Conservation (phyloP, 2,797 vertebrate genomes). For the Tauraco hartlaubi region DNA sequence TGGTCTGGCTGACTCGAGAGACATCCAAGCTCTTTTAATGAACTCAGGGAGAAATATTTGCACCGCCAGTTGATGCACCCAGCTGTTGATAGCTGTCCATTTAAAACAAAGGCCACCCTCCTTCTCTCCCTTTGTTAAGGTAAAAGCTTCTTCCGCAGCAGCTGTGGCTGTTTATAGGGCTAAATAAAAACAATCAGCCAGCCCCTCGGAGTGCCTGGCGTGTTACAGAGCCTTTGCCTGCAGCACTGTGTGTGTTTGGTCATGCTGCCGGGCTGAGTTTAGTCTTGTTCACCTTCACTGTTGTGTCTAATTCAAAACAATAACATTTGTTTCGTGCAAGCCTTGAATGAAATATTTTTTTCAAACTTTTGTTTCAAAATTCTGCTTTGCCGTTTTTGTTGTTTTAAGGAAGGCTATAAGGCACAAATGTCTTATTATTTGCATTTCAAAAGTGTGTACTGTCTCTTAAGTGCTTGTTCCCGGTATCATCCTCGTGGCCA, state of each 20-base stretch:
- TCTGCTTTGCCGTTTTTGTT: too few species aligned
- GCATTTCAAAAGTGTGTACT: neutral
- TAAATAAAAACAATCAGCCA: neutral
- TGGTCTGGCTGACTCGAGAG: neutral
- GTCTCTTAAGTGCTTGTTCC: neutral
- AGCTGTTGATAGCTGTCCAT: neutral
- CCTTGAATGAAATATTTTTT: neutral
- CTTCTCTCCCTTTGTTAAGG: too few species aligned
- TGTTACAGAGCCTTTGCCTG: neutral
- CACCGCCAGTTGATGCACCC: neutral
- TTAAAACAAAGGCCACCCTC: too few species aligned
- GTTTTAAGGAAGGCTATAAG: neutral
- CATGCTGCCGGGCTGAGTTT: neutral
- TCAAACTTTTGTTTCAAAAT: neutral
- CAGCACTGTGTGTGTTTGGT: too few species aligned
- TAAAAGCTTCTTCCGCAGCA: too few species aligned
- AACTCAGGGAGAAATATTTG: neutral
- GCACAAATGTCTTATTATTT: neutral
- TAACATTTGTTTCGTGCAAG: neutral
- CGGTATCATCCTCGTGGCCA: neutral
- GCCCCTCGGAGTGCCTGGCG: neutral
- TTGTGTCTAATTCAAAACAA: neutral
- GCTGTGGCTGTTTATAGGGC: too few species aligned
- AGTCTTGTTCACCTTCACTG: neutral
- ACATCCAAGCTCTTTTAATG: neutral